Base-by-base conservation (phyloP, 2,888 invertebrate species). In the Ligdia adustata region DNA sequence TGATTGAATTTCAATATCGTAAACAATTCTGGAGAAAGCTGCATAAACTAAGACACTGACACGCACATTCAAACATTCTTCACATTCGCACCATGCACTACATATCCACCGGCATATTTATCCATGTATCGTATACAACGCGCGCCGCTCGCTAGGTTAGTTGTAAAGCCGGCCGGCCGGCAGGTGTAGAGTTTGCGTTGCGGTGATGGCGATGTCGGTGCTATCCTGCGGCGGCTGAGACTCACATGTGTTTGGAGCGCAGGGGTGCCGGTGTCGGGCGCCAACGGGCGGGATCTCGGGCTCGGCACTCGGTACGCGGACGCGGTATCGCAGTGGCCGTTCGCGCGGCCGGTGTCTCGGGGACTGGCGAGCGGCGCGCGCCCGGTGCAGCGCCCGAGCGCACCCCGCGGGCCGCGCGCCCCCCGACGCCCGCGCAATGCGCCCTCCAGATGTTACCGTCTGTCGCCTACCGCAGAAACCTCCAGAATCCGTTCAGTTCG, bases 281-380 rank as follows among this genome's bases (percentile, higher is more conserved):
- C 76, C 75, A 70, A 27, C 75, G 71, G 31, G 74, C 57, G 72
- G 69, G 63, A 66, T 63, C 75, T 78, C 77, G 67, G 75, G 64
- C 37, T 26, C 32, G 37, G 41, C 24, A 26, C 27, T 37, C 11
- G 7, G 34, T 20, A 31, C 28, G 66, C 66, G 62, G 63, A 58
- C 58, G 57, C 64, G 67, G 59, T 69, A 60, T 80, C 81, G 83
- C 86, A 84, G 71, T 84, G 87, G 88, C 88, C 88, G 89, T 80
- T 85, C 89, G 73, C 86, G 72, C 82, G 87, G 89, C 87, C 89
- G 88, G 83, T 85, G 88, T 86, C 84, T 87, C 82, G 84, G 81
- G 88, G 86, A 90, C 90, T 90, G 87, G 80, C 86, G 83, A 78
- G 75, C 76, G 73, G 69, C 69, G 60, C 60, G 41, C 24, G 50